Conservation (phyloP, 1,140 invertebrate genomes). For the Pantala flavescens region DNA sequence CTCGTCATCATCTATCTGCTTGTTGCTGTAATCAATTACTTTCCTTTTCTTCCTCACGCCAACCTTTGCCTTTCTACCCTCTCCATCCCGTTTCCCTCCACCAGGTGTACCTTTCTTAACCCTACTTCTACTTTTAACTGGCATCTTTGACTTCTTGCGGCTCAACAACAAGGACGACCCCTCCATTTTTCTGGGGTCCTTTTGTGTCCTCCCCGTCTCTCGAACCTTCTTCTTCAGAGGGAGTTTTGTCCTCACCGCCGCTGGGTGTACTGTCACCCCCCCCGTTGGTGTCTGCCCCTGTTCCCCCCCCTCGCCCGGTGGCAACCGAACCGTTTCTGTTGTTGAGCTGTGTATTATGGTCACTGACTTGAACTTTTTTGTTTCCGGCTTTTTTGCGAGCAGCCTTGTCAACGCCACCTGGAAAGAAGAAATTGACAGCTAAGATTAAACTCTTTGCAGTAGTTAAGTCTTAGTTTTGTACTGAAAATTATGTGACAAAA, state of each 20-base stretch:
- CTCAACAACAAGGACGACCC: constrained; percentile 13
- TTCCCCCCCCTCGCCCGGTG: constrained; percentile 48
- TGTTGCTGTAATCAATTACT: constrained; percentile 55
- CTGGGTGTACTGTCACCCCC: constrained; percentile 53
- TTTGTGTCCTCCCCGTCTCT: constrained; percentile 28
- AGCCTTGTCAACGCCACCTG: constrained; percentile 68
- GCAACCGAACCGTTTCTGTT: constrained; percentile 69
- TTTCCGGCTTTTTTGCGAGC: constrained; percentile 60
- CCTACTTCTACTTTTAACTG: constrained; percentile 48
- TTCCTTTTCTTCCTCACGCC: constrained; percentile 58
- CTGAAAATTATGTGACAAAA: background rate
- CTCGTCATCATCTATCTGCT: constrained; percentile 60
- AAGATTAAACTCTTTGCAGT: background rate
- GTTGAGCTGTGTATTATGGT: constrained; percentile 75
- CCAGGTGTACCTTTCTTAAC: constrained; percentile 36
- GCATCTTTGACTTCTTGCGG: constrained; percentile 25
- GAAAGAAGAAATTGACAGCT: constrained; percentile 22
- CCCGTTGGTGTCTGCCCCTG: constrained; percentile 37
- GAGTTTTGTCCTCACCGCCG: constrained; percentile 58
- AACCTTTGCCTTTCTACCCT: constrained; percentile 54
- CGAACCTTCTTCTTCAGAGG: constrained; percentile 64
- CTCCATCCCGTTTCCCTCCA: constrained; percentile 24
- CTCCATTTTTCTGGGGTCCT: constrained; percentile 8
- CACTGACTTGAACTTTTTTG: constrained; percentile 62
- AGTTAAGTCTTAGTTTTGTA: background rate